Evolutionary conservation across 2,113 vertebrate genomes (phyloP), one percentile per base, ranked within the genome.

Genomic region (Variabilichromis moorii): DNA sequence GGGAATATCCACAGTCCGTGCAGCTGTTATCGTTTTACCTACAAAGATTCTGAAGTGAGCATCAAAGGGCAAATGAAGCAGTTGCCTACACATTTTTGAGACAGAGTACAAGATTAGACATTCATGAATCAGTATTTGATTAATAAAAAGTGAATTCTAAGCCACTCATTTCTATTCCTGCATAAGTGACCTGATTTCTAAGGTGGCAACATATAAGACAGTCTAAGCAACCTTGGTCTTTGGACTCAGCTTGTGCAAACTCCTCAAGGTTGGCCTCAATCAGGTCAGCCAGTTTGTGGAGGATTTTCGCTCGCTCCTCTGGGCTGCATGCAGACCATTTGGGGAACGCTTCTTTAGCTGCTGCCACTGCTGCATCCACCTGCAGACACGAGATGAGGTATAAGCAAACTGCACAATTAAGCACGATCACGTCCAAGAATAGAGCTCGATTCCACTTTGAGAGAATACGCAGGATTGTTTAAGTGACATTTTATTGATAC

Each of bases 191-290:
- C 40, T 28, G 21, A 73, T 73, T 73, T 45, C 68, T 73, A 73
- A 73, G n/a, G 21, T 47, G 68, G 24, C 68, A 28, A 55, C 6
- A 2, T 19, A 66, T 71, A 13, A 35, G 55, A 80, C 26, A 14
- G 12, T 31, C 12, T n/a, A 37, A 81, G 28, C 59, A 31, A 99
- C 99, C 98, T 96, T 99, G 98, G 95, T 99, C 99, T 93, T 95
- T 98, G 87, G 98, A 99, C 84, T 99, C 98, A 1, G 98, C 99
- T 93, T 97, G 96, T 4, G 96, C 98, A 85, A 99, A 97, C 51
- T 97, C 98, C 88, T 99, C 98, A 91, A 98, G 89, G 6, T 97
- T 95, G 57, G 90, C 93, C 47, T 99, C 98, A 24, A 99, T 96
- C 88, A 98, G 94, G 78, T 98, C 97, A 0, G 98, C 99, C 93